A percentile compares a stretch with the other conserved stretches of the same genome.
phyloP scores from a whole-genome alignment of 2,888 invertebrate species.

The Auanema freiburgensis region DNA sequence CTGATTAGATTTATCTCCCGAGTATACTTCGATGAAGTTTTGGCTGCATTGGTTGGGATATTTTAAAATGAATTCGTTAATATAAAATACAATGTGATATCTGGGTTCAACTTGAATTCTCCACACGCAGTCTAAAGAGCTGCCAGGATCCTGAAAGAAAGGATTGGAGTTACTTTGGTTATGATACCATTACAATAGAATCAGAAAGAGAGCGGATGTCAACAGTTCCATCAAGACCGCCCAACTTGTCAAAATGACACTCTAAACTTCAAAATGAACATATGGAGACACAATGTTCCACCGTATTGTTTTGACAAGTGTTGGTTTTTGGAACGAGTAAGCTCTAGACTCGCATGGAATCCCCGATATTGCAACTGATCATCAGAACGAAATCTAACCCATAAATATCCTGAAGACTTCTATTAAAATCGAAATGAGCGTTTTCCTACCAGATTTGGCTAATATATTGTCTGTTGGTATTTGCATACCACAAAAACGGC shows the following conservation, averaged over 20 bases:
- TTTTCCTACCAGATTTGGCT: conserved; percentile 41
- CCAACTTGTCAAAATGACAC: too few species aligned
- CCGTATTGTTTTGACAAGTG: too few species aligned
- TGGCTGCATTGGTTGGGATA: conserved; percentile 59
- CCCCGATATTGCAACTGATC: conserved; percentile 66
- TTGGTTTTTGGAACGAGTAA: conserved; percentile 18
- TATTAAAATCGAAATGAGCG: not conserved
- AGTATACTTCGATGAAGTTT: conserved; percentile 61
- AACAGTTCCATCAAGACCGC: too few species aligned
- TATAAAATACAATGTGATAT: conserved; percentile 47
- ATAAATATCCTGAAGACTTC: conserved; percentile 56
- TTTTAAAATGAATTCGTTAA: conserved; percentile 54
- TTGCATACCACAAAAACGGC: conserved; percentile 55
- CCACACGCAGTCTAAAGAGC: conserved; percentile 57
- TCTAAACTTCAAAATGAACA: too few species aligned
- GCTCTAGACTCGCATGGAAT: conserved; percentile 65
- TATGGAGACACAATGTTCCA: too few species aligned
- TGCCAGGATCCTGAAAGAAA: conserved; percentile 29
- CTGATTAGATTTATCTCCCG: conserved; percentile 51
- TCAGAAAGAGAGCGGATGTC: too few species aligned
- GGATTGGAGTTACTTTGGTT: too few species aligned
- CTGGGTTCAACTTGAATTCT: conserved; percentile 38
- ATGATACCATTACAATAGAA: too few species aligned
- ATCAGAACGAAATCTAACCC: conserved; percentile 67
- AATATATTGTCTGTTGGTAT: conserved; percentile 47